These are phyloP conservation scores for Psittacula cyanocephala DNA, from an alignment of 2,113 vertebrate genomes.

Conservation along the genomic window DNA sequence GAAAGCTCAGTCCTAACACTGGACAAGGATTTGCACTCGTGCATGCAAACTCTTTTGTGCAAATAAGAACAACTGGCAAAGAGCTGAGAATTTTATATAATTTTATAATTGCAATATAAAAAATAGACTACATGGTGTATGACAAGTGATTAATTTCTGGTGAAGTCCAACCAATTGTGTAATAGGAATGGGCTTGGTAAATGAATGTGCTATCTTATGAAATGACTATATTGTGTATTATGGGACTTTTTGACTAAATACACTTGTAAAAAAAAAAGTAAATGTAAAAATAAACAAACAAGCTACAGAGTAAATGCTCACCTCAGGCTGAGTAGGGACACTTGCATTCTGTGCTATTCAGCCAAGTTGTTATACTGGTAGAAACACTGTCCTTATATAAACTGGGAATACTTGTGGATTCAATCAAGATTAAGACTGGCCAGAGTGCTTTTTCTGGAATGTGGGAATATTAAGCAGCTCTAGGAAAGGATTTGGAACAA, in stretches of 20 bases:
- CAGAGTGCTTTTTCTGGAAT: neutral
- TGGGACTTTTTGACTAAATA: neutral
- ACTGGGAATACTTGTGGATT: neutral
- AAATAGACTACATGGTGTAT: neutral
- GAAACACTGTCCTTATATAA: neutral
- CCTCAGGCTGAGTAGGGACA: neutral
- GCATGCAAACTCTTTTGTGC: neutral
- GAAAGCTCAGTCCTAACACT: neutral
- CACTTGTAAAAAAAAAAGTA: neutral
- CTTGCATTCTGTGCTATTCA: neutral
- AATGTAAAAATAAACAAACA: neutral
- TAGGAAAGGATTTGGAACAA: neutral
- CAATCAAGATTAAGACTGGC: neutral
- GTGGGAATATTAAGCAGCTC: neutral
- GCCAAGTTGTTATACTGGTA: neutral
- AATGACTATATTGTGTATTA: neutral
- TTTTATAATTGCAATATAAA: neutral
- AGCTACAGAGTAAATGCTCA: neutral
- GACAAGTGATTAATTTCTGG: neutral
- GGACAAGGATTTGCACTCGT: neutral
- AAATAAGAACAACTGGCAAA: neutral
- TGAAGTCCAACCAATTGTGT: neutral
- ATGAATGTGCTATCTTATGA: neutral
- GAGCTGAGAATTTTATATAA: neutral
- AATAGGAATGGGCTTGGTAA: neutral